Conservation (phyloP, 2,113 vertebrate genomes). For the Xiphophorus maculatus region DNA sequence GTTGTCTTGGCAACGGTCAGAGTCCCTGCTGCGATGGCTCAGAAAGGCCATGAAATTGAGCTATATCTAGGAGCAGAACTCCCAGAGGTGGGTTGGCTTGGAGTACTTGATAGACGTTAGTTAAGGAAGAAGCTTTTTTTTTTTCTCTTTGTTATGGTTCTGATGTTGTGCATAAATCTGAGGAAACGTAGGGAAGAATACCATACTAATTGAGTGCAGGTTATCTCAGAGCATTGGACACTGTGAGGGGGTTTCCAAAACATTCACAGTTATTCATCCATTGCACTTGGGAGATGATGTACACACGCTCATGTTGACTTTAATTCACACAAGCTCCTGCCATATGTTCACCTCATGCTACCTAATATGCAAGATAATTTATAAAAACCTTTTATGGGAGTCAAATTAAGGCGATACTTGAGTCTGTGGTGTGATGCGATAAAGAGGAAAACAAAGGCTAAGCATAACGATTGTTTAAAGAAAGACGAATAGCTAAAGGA, state of each 20-base stretch:
- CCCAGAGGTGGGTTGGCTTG: neutral
- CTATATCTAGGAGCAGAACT: conserved; percentile 24
- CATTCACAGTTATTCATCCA: conserved; percentile 46
- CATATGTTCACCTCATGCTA: conserved; percentile 34
- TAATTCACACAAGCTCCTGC: conserved; percentile 23
- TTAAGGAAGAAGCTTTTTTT: conserved; percentile 5
- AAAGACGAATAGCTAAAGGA: conserved; percentile 37
- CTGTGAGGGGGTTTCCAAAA: conserved; percentile 54
- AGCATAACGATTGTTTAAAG: conserved; percentile 13
- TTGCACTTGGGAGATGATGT: conserved; percentile 33
- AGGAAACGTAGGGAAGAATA: conserved; percentile 54
- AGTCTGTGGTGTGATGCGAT: conserved; percentile 1
- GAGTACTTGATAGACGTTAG: conserved; percentile 12
- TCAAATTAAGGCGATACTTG: neutral
- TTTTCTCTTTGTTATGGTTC: conserved; percentile 33
- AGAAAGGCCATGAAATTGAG: conserved; percentile 34
- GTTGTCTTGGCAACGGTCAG: conserved; percentile 54
- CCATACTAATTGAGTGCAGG: conserved; percentile 72
- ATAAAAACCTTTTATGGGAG: neutral
- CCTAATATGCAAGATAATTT: conserved; percentile 7
- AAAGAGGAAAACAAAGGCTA: conserved; percentile 13
- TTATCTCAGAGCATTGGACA: conserved; percentile 47
- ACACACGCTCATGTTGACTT: conserved; percentile 19
- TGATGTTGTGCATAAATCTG: conserved; percentile 46
- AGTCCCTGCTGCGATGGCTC: conserved; percentile 43